phyloP scores from a whole-genome alignment of 2,113 vertebrate species.

The Oryzias melastigma region DNA sequence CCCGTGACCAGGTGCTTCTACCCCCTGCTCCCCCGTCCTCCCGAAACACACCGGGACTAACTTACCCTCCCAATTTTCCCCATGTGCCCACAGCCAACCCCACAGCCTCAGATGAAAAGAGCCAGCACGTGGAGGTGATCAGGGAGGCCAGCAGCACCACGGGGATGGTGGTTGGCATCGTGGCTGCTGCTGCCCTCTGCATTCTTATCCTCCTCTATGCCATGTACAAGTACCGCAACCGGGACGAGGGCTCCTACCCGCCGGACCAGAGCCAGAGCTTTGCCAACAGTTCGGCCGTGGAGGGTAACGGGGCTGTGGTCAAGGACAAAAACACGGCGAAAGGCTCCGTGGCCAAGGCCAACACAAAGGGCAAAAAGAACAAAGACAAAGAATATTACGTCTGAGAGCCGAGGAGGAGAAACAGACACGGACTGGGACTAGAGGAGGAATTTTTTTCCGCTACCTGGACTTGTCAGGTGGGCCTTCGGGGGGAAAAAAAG shows the following conservation, averaged over 20 bases:
- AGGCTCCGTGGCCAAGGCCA: conserved; percentile 80
- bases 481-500: conserved; percentile 43
- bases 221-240: conserved; percentile 98
- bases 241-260: conserved; percentile 93
- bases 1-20: conserved; percentile 87
- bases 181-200: conserved; percentile 93
- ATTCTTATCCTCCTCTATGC: conserved; percentile 97
- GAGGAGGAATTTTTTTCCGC: conserved; percentile 44
- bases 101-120: conserved; percentile 85
- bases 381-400: conserved; percentile 97
- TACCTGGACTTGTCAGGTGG: conserved; percentile 39
- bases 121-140: conserved; percentile 89
- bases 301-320: conserved; percentile 87
- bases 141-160: conserved; percentile 95
- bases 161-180: conserved; percentile 95
- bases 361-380: conserved; percentile 91
- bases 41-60: conserved; percentile 84
- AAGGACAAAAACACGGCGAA: conserved; percentile 85
- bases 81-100: conserved; percentile 93
- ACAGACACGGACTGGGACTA: conserved; percentile 42
- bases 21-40: conserved; percentile 86
- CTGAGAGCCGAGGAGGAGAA: conserved; percentile 65
- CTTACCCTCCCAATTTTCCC: conserved; percentile 87
- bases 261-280: conserved; percentile 89
- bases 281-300: conserved; percentile 84